These are phyloP conservation scores for Belonocnema kinseyi DNA, from an alignment of 1,140 invertebrate genomes.

Conservation along the genomic window DNA sequence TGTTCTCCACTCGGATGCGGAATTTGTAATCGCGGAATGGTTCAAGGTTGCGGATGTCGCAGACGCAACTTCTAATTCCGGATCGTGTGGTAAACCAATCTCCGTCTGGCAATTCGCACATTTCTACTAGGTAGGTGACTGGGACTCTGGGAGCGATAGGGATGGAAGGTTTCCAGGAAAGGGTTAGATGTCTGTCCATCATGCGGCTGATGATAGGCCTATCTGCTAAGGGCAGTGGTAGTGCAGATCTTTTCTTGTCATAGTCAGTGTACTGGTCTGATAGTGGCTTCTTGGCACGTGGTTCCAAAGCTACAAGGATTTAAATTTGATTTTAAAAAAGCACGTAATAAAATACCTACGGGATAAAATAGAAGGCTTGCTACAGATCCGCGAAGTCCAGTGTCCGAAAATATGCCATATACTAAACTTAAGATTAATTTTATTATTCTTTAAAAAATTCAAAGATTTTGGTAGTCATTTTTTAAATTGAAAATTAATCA, in stretches of 20 bases:
- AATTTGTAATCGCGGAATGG: conserved; percentile 95
- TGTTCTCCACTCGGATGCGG: conserved; percentile 95
- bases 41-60: conserved; percentile 88
- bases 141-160: conserved; percentile 86
- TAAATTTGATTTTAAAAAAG: conserved; percentile 29
- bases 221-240: conserved; percentile 89
- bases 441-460: too few species aligned
- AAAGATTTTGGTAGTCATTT: too few species aligned
- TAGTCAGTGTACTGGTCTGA: conserved; percentile 89
- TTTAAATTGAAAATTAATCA: too few species aligned
- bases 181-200: conserved; percentile 87
- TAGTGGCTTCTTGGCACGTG: conserved; percentile 80
- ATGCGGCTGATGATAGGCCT: conserved; percentile 92
- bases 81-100: conserved; percentile 90
- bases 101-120: conserved; percentile 91
- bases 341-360: background rate
- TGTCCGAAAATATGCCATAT: too few species aligned
- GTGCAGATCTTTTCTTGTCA: conserved; percentile 87
- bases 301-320: conserved; percentile 79
- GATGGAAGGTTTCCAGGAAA: conserved; percentile 95
- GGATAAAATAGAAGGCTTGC: background rate
- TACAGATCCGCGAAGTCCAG: too few species aligned
- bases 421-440: too few species aligned
- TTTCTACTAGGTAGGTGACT: conserved; percentile 96
- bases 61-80: conserved; percentile 88